These are phyloP conservation scores for Phyto melanocephala DNA, from an alignment of 2,888 invertebrate genomes.

Conservation along the genomic window DNA sequence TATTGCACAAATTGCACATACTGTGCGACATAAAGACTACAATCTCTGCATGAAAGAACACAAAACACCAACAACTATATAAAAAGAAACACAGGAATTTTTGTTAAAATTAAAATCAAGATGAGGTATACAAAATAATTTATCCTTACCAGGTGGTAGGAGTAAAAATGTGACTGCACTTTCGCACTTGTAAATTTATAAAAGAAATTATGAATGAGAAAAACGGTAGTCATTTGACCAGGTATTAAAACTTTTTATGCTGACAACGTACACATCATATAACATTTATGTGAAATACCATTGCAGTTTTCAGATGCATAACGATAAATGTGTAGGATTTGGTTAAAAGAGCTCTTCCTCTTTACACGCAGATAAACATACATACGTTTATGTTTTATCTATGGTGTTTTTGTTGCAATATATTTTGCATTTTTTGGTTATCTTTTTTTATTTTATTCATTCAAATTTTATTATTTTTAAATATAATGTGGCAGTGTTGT, in stretches of 20 bases:
- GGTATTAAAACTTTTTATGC: conserved; percentile 7
- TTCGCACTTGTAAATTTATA: not conserved
- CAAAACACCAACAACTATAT: not conserved
- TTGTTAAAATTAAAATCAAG: conserved; percentile 40
- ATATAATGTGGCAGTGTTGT: not conserved
- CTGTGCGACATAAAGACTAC: conserved; percentile 15
- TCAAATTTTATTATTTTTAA: not conserved
- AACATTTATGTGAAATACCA: conserved; percentile 16
- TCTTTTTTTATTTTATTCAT: not conserved
- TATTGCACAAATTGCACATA: conserved; percentile 36
- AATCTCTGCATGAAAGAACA: conserved; percentile 15
- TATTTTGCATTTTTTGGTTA: not conserved
- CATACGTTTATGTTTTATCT: not conserved
- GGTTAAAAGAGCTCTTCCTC: conserved; percentile 39
- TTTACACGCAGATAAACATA: not conserved
- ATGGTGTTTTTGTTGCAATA: not conserved
- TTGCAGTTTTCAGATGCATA: conserved; percentile 21
- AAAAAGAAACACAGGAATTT: not conserved
- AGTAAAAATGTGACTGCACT: not conserved
- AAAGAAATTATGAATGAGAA: not conserved
- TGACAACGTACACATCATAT: conserved; percentile 10
- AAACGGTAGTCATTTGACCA: not conserved
- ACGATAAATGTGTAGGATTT: conserved; percentile 36
- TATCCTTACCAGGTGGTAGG: conserved; percentile 21
- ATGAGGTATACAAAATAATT: conserved; percentile 25